A percentile compares a stretch with the other conserved stretches of the same genome.
Conservation (phyloP, 2,113 vertebrate species). For the Pyxicephalus adspersus region DNA sequence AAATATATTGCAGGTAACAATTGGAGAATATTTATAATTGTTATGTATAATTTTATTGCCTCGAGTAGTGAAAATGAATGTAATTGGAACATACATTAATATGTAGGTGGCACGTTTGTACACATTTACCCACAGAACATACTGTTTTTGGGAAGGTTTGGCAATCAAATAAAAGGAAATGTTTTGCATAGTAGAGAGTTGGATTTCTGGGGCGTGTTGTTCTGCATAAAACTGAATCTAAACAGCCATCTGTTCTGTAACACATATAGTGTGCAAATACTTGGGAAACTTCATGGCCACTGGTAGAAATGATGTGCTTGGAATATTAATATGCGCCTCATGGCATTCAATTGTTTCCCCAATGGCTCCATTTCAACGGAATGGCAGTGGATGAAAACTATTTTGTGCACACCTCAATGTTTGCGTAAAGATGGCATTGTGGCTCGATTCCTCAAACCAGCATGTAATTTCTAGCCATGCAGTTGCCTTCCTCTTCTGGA, state of each 20-base stretch:
- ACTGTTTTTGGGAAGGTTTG: background rate
- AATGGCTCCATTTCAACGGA: background rate
- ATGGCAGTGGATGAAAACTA: too few species aligned
- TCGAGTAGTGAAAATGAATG: too few species aligned
- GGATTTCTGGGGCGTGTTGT: slow-evolving; percentile 2
- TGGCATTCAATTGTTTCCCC: background rate
- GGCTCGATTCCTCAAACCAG: too few species aligned
- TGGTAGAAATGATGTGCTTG: background rate
- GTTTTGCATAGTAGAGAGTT: background rate
- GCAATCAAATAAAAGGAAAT: background rate
- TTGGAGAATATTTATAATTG: background rate
- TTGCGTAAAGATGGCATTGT: too few species aligned
- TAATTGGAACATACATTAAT: background rate
- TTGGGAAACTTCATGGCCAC: background rate
- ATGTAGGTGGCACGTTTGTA: background rate
- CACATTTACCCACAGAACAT: background rate
- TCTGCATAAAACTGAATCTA: slow-evolving; percentile 17
- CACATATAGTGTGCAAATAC: background rate
- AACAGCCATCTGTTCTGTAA: slow-evolving; percentile 12
- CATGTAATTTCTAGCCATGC: too few species aligned
- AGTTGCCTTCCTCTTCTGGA: too few species aligned
- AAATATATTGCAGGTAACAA: background rate
- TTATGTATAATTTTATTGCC: background rate
- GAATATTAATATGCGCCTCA: background rate
- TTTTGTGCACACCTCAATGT: too few species aligned